Evolutionary conservation across 2,888 invertebrate species (phyloP), one percentile per base, ranked within the genome.

Genomic region (Hydrotaea cyrtoneurina): DNA sequence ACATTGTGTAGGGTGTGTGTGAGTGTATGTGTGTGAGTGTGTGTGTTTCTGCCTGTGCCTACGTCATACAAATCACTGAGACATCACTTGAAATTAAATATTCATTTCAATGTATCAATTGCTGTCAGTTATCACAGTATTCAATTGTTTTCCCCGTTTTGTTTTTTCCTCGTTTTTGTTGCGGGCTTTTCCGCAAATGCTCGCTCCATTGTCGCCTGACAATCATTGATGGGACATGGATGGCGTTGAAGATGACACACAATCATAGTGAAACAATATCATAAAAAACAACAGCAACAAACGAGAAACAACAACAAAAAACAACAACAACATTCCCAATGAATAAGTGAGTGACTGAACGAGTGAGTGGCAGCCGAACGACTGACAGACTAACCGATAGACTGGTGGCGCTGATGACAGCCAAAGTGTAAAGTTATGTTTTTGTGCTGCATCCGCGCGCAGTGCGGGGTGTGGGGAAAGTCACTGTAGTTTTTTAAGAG

Each of bases 71-170:
- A 66, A 66, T 66, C 46, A 69, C 46, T 46, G 69, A 59, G 62
- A 75, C 59, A 77, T n/a, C 69, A 77, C 17, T 64, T 55, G 53
- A 73, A 64, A 73, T 79, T 66, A 73, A 73, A 79, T 73, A 79
- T 73, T 78, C 31, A 78, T 50, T 62, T 72, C 19, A 55, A 66
- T 75, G 57, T 76, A 53, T 62, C 59, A 69, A 59, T 69, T 57
- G 50, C 50, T 80, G 80, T 80, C 69, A 75, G 57, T 75, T 66
- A 66, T 74, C 11, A 64, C 26, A 43, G 69, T 69, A 43, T 69
- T 69, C 43, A 73, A 64, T 73, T 59, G 62, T 43, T 66, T 57
- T 57, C 39, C 2, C 5, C 57, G 66, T 19, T 66, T 17, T 66
- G n/a, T n/a, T n/a, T n/a, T n/a, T n/a, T n/a, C n/a, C n/a, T n/a